Percentiles rank a stretch among this genome's conserved stretches.
phyloP scores from a whole-genome alignment of 2,888 invertebrate genomes.

The Strigamia crassipes region DNA sequence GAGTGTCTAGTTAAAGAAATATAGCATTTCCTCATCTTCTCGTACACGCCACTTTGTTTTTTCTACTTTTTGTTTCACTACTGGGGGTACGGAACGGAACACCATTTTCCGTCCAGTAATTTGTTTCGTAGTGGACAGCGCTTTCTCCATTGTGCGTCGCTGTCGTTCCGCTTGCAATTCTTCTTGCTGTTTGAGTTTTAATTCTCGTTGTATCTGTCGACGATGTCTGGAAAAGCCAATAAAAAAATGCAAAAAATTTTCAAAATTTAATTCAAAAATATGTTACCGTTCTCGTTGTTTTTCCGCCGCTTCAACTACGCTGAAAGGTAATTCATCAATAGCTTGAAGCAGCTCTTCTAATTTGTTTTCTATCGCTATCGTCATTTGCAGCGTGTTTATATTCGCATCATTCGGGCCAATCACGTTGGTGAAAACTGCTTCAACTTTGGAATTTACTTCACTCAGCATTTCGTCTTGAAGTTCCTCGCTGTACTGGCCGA shows the following conservation, averaged over 20 bases:
- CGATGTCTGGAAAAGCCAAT: not conserved
- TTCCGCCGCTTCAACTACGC: slow-evolving; percentile 2
- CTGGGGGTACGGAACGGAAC: not conserved
- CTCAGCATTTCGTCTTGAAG: slow-evolving; percentile 30
- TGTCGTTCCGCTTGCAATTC: not conserved
- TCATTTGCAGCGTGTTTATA: slow-evolving; percentile 34
- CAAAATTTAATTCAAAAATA: not conserved
- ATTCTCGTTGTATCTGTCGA: not conserved
- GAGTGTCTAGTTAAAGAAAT: not conserved
- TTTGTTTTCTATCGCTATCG: slow-evolving; percentile 41
- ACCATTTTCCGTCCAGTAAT: not conserved
- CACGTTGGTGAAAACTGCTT: slow-evolving; percentile 3
- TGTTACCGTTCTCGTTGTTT: slow-evolving; percentile 2
- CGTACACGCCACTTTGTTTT: not conserved
- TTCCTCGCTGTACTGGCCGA: slow-evolving; percentile 41
- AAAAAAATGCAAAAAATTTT: not conserved
- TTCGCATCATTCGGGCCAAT: slow-evolving; percentile 44
- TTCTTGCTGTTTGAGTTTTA: slow-evolving; percentile 7
- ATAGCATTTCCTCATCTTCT: slow-evolving; percentile 22
- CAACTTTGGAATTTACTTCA: not conserved
- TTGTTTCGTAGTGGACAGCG: not conserved
- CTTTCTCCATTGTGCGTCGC: not conserved
- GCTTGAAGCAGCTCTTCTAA: slow-evolving; percentile 38
- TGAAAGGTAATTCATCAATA: slow-evolving; percentile 19
- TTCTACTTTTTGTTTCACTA: not conserved